These are phyloP conservation scores for Diarsia brunnea DNA, from an alignment of 2,888 invertebrate species.

Conservation along the genomic window DNA sequence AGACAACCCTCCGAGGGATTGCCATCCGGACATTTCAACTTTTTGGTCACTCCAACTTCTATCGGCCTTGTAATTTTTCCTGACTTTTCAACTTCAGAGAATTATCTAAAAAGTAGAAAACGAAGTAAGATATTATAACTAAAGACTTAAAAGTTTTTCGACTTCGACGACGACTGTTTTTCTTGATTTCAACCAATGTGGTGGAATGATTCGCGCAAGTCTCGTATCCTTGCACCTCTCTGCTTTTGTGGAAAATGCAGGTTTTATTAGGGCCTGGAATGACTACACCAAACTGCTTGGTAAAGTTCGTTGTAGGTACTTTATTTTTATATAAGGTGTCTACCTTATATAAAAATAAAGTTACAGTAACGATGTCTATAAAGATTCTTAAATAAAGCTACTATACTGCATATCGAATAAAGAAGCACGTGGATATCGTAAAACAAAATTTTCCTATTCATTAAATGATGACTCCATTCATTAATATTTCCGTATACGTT, in stretches of 20 bases:
- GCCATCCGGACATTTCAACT: neutral
- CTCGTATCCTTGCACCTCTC: neutral
- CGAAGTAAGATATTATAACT: no score
- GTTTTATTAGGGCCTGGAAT: neutral
- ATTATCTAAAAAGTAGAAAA: neutral
- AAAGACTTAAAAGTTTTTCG: no score
- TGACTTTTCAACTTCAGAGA: neutral
- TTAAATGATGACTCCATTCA: conserved; percentile 26
- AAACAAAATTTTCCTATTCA: conserved; percentile 14
- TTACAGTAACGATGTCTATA: no score
- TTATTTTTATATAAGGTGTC: no score
- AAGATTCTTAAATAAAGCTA: no score
- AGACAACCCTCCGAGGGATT: no score
- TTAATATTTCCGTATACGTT: conserved; percentile 37
- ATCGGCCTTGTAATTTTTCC: neutral
- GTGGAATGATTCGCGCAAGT: neutral
- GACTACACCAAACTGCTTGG: neutral
- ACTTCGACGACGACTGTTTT: neutral
- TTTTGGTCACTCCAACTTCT: neutral
- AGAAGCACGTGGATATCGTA: conserved; percentile 34
- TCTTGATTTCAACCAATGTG: neutral
- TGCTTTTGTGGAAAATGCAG: neutral
- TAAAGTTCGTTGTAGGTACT: neutral
- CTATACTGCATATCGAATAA: no score
- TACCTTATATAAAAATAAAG: no score